Conservation (phyloP, 2,888 invertebrate species). For the Phengaris alcon region DNA sequence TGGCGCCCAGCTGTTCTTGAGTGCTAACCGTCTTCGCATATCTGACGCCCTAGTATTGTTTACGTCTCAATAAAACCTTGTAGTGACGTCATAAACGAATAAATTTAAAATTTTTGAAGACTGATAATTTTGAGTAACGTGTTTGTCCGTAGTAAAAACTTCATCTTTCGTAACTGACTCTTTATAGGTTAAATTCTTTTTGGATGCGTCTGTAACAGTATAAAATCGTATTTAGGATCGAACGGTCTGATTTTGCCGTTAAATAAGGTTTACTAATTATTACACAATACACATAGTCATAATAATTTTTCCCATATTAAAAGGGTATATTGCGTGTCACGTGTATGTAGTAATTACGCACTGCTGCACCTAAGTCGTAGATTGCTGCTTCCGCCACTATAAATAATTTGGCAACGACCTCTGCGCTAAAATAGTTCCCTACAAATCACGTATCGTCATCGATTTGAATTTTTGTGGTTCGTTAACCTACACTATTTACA, state of each 20-base stretch:
- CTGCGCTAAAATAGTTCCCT: conserved; percentile 50
- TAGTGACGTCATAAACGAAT: not conserved
- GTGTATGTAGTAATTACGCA: conserved; percentile 24
- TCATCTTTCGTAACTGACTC: too few relatives aligned
- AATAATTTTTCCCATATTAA: not conserved
- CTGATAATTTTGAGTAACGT: too few relatives aligned
- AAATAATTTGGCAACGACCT: conserved; percentile 63
- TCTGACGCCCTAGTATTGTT: conserved; percentile 17
- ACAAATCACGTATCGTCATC: conserved; percentile 42
- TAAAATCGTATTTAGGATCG: not conserved
- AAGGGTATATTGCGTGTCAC: not conserved
- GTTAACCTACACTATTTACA: conserved; percentile 51
- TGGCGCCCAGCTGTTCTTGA: conserved; percentile 20
- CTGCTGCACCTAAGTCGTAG: conserved; percentile 27
- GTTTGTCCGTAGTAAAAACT: too few relatives aligned
- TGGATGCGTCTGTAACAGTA: not conserved
- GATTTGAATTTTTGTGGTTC: conserved; percentile 52
- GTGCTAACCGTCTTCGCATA: conserved; percentile 10
- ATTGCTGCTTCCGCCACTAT: conserved; percentile 58
- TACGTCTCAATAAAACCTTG: not conserved
- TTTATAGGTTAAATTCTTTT: too few relatives aligned
- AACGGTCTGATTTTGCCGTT: not conserved
- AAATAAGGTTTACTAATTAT: not conserved
- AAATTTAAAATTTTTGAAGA: not conserved
- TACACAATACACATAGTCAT: not conserved